phyloP scores from a whole-genome alignment of 2,113 vertebrate genomes.

The Oreochromis niloticus region DNA sequence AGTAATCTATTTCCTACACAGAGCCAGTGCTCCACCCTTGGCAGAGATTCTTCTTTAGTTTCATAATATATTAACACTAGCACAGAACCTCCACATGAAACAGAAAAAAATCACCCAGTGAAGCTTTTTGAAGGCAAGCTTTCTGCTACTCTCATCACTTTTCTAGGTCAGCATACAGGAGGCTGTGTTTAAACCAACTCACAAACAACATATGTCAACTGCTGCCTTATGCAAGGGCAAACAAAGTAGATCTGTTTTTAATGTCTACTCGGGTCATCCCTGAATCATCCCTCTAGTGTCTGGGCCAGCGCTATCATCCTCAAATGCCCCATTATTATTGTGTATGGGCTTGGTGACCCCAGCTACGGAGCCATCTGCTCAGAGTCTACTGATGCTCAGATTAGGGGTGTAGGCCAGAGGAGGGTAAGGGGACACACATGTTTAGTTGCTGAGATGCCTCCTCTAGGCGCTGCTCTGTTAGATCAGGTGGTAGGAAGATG shows the following conservation, averaged over 20 bases:
- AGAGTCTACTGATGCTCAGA: constrained; percentile 30
- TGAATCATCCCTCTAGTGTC: constrained; percentile 26
- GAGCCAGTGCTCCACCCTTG: not conserved
- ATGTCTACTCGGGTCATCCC: constrained; percentile 7
- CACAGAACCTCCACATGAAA: not conserved
- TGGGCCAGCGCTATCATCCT: constrained; percentile 49
- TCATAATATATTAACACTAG: not conserved
- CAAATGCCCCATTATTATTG: constrained; percentile 24
- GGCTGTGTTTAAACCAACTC: constrained; percentile 9
- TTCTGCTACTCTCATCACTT: constrained; percentile 32
- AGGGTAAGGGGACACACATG: constrained; percentile 34
- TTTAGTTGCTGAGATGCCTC: not conserved
- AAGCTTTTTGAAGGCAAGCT: not conserved
- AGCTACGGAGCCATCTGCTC: constrained; percentile 57
- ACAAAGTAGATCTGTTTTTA: constrained; percentile 40
- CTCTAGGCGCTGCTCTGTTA: not conserved
- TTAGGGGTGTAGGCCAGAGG: constrained; percentile 37
- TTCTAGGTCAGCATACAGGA: constrained; percentile 48
- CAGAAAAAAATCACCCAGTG: not conserved
- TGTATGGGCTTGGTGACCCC: constrained; percentile 4
- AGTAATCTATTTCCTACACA: not conserved
- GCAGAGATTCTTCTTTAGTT: not conserved
- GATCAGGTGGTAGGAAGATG: constrained; percentile 10
- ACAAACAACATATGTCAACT: constrained; percentile 58
- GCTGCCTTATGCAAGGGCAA: constrained; percentile 32